Evolutionary conservation across 2,888 invertebrate species (phyloP).

Genomic region (Anoncus sp.): DNA sequence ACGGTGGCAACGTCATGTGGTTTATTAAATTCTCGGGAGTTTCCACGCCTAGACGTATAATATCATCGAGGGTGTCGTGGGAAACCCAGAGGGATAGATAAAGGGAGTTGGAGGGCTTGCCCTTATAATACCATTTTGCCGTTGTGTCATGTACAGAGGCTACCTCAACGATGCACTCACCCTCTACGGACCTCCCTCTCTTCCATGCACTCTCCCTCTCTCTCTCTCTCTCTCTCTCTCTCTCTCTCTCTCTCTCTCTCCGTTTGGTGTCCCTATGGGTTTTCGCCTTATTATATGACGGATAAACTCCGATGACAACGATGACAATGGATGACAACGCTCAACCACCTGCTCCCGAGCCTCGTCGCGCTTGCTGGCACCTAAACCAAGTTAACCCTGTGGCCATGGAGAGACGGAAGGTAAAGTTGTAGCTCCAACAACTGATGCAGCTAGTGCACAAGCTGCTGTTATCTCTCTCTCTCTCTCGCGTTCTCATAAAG

Average conservation of each 20-base stretch:
- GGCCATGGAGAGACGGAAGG: slow-evolving; percentile 48
- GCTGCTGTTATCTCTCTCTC: slow-evolving; percentile 16
- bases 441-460: slow-evolving; percentile 17
- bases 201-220: slow-evolving; percentile 8
- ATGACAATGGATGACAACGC: slow-evolving; percentile 63
- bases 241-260: neutral
- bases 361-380: slow-evolving; percentile 20
- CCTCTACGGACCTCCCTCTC: neutral
- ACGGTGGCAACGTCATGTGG: too few relatives aligned
- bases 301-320: slow-evolving; percentile 60
- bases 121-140: too few relatives aligned
- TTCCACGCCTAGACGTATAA: too few relatives aligned
- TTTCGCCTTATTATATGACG: slow-evolving; percentile 44
- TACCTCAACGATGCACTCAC: too few relatives aligned
- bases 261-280: slow-evolving; percentile 9
- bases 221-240: slow-evolving; percentile 13
- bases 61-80: too few relatives aligned
- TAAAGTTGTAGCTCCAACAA: slow-evolving; percentile 51
- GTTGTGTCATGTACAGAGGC: too few relatives aligned
- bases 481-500: slow-evolving; percentile 21
- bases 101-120: too few relatives aligned
- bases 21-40: too few relatives aligned
- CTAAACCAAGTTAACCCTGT: slow-evolving; percentile 51
- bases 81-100: too few relatives aligned
- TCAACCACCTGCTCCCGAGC: slow-evolving; percentile 53